Percentiles rank a stretch among this genome's conserved stretches.
phyloP scores from a whole-genome alignment of 2,888 invertebrate species.

The Stenodera caucasica region DNA sequence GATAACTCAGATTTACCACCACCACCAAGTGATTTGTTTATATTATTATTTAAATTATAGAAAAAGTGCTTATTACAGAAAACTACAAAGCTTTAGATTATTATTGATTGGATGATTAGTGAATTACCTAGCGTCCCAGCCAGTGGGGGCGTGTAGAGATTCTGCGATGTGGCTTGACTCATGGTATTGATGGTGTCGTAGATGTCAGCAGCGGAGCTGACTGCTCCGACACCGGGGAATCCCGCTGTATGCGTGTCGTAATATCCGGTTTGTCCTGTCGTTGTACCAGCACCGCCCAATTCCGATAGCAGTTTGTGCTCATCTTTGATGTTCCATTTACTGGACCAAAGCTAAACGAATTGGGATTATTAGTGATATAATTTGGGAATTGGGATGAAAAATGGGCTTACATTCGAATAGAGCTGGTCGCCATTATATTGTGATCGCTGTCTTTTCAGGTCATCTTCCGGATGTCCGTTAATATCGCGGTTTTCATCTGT shows the following conservation, averaged over 20 bases:
- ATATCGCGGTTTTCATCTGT: conserved; percentile 87
- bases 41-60: conserved; percentile 3
- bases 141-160: conserved; percentile 78
- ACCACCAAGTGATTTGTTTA: conserved; percentile 17
- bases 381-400: neutral
- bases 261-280: conserved; percentile 55
- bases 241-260: conserved; percentile 62
- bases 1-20: conserved; percentile 28
- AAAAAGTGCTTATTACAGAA: neutral
- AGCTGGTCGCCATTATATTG: conserved; percentile 89
- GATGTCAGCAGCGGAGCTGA: conserved; percentile 59
- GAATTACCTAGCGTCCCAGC: conserved; percentile 70
- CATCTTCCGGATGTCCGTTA: conserved; percentile 85
- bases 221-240: conserved; percentile 58
- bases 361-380: no score
- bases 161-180: conserved; percentile 70
- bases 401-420: conserved; percentile 78
- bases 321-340: conserved; percentile 90
- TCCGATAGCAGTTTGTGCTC: conserved; percentile 86
- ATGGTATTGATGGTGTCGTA: conserved; percentile 74
- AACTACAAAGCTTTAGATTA: no score
- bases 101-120: no score
- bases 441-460: conserved; percentile 82
- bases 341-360: conserved; percentile 71
- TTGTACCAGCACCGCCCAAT: conserved; percentile 65